phyloP scores from a whole-genome alignment of 1,140 invertebrate genomes.

The Caenorhabditis briggsae region DNA sequence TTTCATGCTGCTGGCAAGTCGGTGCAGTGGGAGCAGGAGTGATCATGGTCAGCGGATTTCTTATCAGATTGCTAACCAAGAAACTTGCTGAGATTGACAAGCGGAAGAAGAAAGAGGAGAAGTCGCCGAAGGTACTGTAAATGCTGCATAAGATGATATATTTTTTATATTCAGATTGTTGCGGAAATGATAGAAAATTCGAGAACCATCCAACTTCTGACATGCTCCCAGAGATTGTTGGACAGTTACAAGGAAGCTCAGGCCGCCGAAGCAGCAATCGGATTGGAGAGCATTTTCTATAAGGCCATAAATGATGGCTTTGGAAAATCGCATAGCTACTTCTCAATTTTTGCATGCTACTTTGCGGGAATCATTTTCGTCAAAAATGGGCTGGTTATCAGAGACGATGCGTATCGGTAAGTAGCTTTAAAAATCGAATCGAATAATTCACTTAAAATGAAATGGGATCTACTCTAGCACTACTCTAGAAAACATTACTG shows the following conservation, averaged over 20 bases:
- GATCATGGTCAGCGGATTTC: too few species aligned
- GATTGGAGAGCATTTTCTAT: conserved; percentile 17
- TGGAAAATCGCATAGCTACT: conserved; percentile 78
- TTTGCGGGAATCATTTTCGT: too few species aligned
- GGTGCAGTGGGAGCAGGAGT: too few species aligned
- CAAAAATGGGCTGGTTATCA: conserved; percentile 70
- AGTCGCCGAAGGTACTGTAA: neutral
- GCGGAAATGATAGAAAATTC: conserved; percentile 64
- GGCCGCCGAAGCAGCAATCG: neutral
- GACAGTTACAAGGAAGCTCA: conserved; percentile 53
- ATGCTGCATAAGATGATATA: neutral
- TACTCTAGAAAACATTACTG: too few species aligned
- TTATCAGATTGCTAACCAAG: too few species aligned
- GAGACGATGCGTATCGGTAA: neutral
- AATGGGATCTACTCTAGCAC: too few species aligned
- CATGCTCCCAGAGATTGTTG: conserved; percentile 46
- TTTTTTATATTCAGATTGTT: conserved; percentile 55
- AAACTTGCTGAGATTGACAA: neutral
- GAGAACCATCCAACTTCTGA: conserved; percentile 64
- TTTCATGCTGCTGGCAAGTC: neutral
- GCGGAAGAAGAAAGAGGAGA: conserved; percentile 6
- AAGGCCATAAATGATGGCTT: conserved; percentile 68
- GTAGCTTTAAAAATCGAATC: too few species aligned
- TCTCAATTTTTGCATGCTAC: conserved; percentile 79
- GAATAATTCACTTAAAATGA: too few species aligned